phyloP scores from a whole-genome alignment of 2,797 vertebrate genomes.

The Caiman crocodilus region DNA sequence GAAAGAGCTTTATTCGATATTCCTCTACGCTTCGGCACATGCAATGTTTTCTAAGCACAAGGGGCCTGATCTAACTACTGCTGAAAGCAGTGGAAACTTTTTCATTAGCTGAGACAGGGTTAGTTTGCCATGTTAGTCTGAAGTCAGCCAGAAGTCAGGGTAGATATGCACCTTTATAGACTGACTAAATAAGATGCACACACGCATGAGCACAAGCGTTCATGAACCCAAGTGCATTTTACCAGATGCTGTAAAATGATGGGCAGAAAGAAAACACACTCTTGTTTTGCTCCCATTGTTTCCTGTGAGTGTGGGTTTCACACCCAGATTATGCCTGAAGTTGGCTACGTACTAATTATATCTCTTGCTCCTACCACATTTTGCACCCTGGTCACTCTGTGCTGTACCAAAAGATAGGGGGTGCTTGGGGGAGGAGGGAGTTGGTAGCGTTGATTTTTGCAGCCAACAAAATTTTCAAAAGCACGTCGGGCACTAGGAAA shows the following conservation, averaged over 20 bases:
- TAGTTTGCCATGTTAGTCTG: no score
- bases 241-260: neutral
- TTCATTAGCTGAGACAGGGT: no score
- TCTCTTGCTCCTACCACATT: neutral
- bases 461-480: accelerated
- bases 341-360: neutral
- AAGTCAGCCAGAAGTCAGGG: no score
- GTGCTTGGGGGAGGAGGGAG: neutral
- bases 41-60: neutral
- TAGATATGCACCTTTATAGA: no score
- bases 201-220: no score
- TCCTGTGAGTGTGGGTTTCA: neutral
- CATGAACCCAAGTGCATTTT: no score
- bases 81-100: no score
- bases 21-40: neutral
- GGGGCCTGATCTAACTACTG: neutral
- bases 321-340: neutral
- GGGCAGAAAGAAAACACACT: neutral
- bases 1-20: neutral
- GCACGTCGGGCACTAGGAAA: neutral
- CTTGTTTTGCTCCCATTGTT: neutral
- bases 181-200: no score
- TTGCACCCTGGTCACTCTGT: neutral
- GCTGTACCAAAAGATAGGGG: neutral
- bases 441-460: neutral